Percentiles rank a stretch among this genome's conserved stretches.
These are phyloP conservation scores for Stomatorhinus ivindoensis DNA, from an alignment of 2,113 vertebrate genomes.

Conservation along the genomic window DNA sequence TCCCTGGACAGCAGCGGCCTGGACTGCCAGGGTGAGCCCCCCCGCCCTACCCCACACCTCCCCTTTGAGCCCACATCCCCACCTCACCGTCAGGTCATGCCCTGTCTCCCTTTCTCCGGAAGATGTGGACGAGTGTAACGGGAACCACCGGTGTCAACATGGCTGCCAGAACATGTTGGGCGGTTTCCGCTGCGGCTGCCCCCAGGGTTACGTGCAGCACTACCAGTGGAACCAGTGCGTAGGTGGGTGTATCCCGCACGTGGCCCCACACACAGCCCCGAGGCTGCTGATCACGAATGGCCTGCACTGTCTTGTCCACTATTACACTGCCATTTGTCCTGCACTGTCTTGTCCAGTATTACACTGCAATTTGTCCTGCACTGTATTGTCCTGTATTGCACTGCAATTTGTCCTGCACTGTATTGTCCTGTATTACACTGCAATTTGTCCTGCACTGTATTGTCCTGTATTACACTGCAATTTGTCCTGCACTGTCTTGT, in stretches of 20 bases:
- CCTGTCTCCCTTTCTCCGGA: constrained; percentile 11
- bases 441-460: too few species aligned
- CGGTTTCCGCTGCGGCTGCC: constrained; percentile 82
- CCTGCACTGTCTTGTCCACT: too few species aligned
- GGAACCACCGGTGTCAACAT: constrained; percentile 81
- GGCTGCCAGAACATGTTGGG: constrained; percentile 91
- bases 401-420: too few species aligned
- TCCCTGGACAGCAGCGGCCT: constrained; percentile 67
- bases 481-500: too few species aligned
- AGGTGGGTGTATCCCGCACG: constrained; percentile 56
- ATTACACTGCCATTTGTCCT: too few species aligned
- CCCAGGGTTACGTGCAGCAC: constrained; percentile 86
- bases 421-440: too few species aligned
- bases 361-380: too few species aligned
- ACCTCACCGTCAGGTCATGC: too few species aligned
- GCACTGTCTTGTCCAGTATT: too few species aligned
- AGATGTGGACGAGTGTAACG: constrained; percentile 85
- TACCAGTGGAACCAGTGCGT: constrained; percentile 97
- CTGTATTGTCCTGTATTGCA: too few species aligned
- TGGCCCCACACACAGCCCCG: not conserved
- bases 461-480: too few species aligned
- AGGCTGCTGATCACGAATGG: not conserved
- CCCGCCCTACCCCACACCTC: not conserved
- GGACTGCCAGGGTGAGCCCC: constrained; percentile 74
- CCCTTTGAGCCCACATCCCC: not conserved